phyloP scores from a whole-genome alignment of 1,140 invertebrate species.

The Camponotus pennsylvanicus region DNA sequence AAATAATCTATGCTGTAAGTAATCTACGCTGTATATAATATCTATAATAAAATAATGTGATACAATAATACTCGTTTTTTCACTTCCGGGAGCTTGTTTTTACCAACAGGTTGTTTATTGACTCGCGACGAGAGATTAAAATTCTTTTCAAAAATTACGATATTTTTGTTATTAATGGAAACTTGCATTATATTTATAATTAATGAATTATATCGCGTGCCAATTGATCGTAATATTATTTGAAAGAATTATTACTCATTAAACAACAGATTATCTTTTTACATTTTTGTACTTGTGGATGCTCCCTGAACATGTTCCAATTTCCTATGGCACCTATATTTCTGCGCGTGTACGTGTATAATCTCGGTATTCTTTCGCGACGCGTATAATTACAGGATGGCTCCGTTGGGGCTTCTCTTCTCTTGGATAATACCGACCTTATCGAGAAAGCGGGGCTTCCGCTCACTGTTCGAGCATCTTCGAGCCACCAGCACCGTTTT shows the following conservation, averaged over 20 bases:
- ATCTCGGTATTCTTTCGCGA: neutral
- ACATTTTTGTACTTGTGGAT: neutral
- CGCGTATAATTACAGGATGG: neutral
- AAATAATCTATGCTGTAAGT: too few species aligned
- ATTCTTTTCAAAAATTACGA: neutral
- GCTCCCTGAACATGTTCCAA: neutral
- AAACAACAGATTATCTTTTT: neutral
- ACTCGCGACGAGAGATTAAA: neutral
- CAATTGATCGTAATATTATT: neutral
- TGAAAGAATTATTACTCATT: neutral
- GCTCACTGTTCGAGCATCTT: conserved; percentile 66
- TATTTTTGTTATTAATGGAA: neutral
- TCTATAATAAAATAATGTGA: neutral
- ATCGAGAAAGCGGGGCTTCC: conserved; percentile 56
- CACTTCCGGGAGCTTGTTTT: neutral
- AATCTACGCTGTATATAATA: too few species aligned
- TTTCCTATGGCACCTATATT: neutral
- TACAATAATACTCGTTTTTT: neutral
- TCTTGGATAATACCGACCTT: conserved; percentile 65
- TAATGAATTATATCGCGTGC: neutral
- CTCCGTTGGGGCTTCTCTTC: neutral
- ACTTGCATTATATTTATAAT: neutral
- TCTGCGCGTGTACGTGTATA: too few species aligned
- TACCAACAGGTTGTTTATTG: conserved; percentile 34
- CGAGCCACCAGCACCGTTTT: neutral